Percentiles rank a stretch among this genome's conserved stretches.
Evolutionary conservation across 2,113 vertebrate genomes (phyloP).

Genomic region (Alces alces): DNA sequence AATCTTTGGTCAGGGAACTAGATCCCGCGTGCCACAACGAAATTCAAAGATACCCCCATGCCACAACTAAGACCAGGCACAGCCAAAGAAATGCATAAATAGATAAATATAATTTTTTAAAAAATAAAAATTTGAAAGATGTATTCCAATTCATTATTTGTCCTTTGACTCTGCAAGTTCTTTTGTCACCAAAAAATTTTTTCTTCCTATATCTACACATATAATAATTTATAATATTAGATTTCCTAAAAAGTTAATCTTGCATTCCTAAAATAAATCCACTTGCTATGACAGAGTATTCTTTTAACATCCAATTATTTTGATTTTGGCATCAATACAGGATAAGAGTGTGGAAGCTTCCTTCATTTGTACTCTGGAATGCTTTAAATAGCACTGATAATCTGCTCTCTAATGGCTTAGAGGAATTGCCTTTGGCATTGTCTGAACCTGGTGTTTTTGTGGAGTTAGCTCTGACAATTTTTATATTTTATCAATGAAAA

Average conservation of each 20-base stretch:
- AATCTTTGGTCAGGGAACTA: not conserved
- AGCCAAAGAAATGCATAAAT: not conserved
- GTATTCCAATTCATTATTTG: constrained; percentile 1
- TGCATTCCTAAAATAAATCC: not conserved
- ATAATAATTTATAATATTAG: not conserved
- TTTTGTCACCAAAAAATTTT: not conserved
- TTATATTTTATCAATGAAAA: not conserved
- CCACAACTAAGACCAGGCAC: not conserved
- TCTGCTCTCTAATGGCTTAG: not conserved
- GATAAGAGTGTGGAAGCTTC: not conserved
- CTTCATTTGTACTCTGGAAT: not conserved
- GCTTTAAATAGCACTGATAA: not conserved
- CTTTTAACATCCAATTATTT: not conserved
- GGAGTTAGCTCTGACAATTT: not conserved
- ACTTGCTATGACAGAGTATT: not conserved
- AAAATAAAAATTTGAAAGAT: not conserved
- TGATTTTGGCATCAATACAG: not conserved
- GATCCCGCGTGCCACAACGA: not conserved
- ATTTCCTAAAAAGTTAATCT: not conserved
- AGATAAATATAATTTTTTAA: not conserved
- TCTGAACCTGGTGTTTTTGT: not conserved
- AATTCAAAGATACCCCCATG: not conserved
- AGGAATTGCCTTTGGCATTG: not conserved
- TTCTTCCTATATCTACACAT: not conserved
- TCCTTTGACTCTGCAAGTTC: not conserved